Percentiles rank a stretch among this genome's conserved stretches.
These are phyloP conservation scores for Thyatira batis DNA, from an alignment of 2,888 invertebrate genomes.

Conservation along the genomic window DNA sequence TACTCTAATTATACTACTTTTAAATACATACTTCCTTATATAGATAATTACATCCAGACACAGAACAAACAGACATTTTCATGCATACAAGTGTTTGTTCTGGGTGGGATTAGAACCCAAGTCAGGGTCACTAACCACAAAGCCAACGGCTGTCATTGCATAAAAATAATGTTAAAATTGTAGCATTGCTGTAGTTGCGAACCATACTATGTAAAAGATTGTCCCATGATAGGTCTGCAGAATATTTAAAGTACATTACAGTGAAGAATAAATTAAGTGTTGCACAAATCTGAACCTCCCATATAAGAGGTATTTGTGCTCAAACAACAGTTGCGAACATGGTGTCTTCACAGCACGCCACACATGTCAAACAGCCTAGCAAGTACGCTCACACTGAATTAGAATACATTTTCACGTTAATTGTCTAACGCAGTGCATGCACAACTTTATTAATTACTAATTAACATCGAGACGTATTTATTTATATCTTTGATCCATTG, in stretches of 20 bases:
- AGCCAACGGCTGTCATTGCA: too few relatives aligned
- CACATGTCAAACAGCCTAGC: constrained; percentile 50
- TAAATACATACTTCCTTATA: too few relatives aligned
- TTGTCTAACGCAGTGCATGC: constrained; percentile 35
- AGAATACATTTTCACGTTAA: constrained; percentile 52
- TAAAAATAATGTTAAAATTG: too few relatives aligned
- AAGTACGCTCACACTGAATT: constrained; percentile 49
- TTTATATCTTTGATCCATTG: constrained; percentile 33
- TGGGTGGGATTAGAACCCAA: too few relatives aligned
- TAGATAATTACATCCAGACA: too few relatives aligned
- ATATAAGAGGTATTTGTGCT: constrained; percentile 5
- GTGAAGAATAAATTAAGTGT: neutral
- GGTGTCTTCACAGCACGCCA: constrained; percentile 30
- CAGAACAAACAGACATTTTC: too few relatives aligned
- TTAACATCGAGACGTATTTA: constrained; percentile 30
- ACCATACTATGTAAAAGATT: neutral
- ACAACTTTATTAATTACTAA: constrained; percentile 31
- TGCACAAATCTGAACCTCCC: neutral
- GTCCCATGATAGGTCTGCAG: neutral
- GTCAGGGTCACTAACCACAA: too few relatives aligned
- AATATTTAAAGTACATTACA: neutral
- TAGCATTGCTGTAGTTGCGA: too few relatives aligned
- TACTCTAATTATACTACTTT: too few relatives aligned
- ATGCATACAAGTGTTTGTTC: too few relatives aligned
- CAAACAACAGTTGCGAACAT: constrained; percentile 21